Base-by-base conservation (phyloP, 2,888 invertebrate genomes). In the Notodonta dromedarius region DNA sequence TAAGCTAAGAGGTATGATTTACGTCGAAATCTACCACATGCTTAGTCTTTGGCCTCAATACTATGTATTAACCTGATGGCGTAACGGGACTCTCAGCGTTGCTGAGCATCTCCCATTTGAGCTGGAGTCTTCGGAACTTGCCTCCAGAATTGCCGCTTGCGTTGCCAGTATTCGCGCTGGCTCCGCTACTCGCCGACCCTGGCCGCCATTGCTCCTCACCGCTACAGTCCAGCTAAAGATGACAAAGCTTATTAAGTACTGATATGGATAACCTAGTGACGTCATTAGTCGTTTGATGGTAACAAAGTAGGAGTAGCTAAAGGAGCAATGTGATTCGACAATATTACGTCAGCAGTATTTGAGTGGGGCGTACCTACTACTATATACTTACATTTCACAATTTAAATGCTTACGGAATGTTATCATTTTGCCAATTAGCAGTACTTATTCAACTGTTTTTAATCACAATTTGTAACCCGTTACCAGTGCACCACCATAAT, bases 101-200 rank as follows among this genome's bases (percentile, higher is more conserved):
- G 71, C 96, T 96, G 69, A 97, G 93, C 90, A 96, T 94, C 83
- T 97, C 97, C 97, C 97, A 97, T 79, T 96, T 96, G 80, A 96
- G 95, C 79, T 97, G 97, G 63, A 97, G 88, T 68, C 96, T 94
- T 32, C 96, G 94, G 90, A 97, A 97, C 79, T 96, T 96, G 65
- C 95, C 95, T 11, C 96, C 96, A 7, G 95, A 95, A 73, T 91
- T 85, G 73, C 86, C 88, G 78, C 89, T 91, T 24, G 95, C 96
- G 58, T 95, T 95, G 62, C 88, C 85, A 1, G 91, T 89, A 69
- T 89, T 87, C 14, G 79, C 89, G 69, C 92, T 91, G 24, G 88
- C 90, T 24, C 87, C 87, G 67, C 93, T 93, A 62, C 89, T 89
- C 8, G 91, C 93, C 0, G 93, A 93, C 0, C 89, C 83, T 2